phyloP scores from a whole-genome alignment of 1,140 invertebrate species.

The Drosophila prosaltans region DNA sequence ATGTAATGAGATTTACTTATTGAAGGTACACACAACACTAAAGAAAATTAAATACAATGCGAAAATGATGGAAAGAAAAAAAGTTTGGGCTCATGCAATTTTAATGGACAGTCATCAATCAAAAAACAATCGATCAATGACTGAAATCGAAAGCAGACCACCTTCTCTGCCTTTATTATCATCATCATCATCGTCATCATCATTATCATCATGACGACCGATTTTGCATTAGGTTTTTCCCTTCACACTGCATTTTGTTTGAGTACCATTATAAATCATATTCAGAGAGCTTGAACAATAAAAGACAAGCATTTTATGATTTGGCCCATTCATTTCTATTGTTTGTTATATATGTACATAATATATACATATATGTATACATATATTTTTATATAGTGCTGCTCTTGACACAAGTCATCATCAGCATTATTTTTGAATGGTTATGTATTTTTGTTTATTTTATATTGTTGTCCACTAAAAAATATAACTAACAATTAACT shows the following conservation, averaged over 20 bases:
- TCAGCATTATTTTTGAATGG: neutral
- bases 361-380: neutral
- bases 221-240: neutral
- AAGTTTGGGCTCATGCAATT: neutral
- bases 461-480: neutral
- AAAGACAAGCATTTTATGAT: conserved; percentile 2
- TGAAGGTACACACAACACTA: neutral
- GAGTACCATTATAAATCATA: neutral
- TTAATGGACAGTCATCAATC: conserved; percentile 6
- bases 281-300: neutral
- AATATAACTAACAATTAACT: conserved; percentile 43
- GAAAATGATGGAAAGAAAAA: neutral
- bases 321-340: conserved; percentile 1
- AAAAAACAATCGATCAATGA: conserved; percentile 13
- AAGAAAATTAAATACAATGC: neutral
- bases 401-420: conserved; percentile 8
- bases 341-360: neutral
- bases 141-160: conserved; percentile 4
- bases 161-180: neutral
- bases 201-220: neutral
- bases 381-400: neutral
- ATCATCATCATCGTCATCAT: neutral
- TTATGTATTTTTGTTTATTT: conserved; percentile 6
- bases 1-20: neutral
- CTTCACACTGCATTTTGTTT: neutral